phyloP scores from a whole-genome alignment of 2,888 invertebrate genomes.

The Timandra comae region DNA sequence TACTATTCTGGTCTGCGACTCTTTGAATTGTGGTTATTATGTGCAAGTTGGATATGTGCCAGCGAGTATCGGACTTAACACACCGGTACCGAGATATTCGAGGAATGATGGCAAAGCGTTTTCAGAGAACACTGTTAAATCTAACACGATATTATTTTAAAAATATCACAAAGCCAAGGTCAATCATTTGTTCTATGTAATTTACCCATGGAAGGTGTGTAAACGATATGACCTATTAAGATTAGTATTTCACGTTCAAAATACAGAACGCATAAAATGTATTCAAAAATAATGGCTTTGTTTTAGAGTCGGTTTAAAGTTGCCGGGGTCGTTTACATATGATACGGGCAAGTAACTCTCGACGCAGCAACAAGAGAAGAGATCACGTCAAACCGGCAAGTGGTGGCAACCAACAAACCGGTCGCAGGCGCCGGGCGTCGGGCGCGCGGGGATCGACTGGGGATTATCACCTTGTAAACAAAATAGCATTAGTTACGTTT shows the following conservation, averaged over 20 bases:
- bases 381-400: constrained; percentile 72
- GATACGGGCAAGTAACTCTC: constrained; percentile 56
- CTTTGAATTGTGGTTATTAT: constrained; percentile 78
- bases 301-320: constrained; percentile 41
- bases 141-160: constrained; percentile 27
- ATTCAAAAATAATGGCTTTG: constrained; percentile 1
- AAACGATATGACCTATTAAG: too few relatives aligned
- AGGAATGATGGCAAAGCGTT: constrained; percentile 59
- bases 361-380: constrained; percentile 63
- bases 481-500: constrained; percentile 60
- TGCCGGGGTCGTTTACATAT: constrained; percentile 68
- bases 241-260: too few relatives aligned
- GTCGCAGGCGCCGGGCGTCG: constrained; percentile 65
- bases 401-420: constrained; percentile 69
- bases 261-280: background rate
- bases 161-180: constrained; percentile 47
- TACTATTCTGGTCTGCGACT: constrained; percentile 76
- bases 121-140: constrained; percentile 46
- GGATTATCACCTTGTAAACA: constrained; percentile 72
- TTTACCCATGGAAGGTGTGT: constrained; percentile 14
- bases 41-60: constrained; percentile 74
- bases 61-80: constrained; percentile 60
- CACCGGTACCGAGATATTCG: constrained; percentile 67
- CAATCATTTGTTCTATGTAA: constrained; percentile 26
- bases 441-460: constrained; percentile 39